Evolutionary conservation across 2,797 vertebrate genomes (phyloP), one percentile per base, ranked within the genome.

Genomic region (Leucoraja ocellata): DNA sequence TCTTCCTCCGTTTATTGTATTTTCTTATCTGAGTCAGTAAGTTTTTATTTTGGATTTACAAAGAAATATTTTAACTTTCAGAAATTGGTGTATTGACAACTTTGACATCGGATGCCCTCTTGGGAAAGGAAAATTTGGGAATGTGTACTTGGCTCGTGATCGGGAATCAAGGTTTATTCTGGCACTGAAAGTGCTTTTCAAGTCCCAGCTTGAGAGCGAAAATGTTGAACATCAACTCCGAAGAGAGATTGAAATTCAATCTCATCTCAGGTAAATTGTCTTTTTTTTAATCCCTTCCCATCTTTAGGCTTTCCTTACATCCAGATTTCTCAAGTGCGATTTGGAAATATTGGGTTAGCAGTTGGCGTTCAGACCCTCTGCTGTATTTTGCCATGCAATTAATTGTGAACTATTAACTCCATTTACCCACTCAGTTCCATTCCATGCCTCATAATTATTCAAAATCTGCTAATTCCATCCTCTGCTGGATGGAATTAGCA

Each of bases 51-150:
- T 84, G 58, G 3, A 61, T 84, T 61, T 84, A 23, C 11, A 61
- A 61, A 54, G 13, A 11, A 54, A 92, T 58, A 8, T 88, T 92
- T 58, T 92, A 71, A 92, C 46, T 65, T 65, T 76, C 39, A 98
- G 97, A 94, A 96, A 96, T 65, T 9, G 61, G 10, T 84, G 96
- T 4, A 97, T 99, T 0, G 95, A 97, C 0, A 96, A 98, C 95
- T 98, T 98, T 94, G 98, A 98, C 95, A 98, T 99, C 0, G 98
- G 98, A 0, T 97, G 98, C 54, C 98, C 98, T 0, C 95, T 99
- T 23, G 98, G 98, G 88, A 99, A 98, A 95, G 98, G 98, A 73
- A 98, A 99, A 94, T 99, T 98, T 94, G 98, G 98, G 6, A 98
- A 98, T 10, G 98, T 99, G 46, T 99, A 98, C 95, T 95, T 98